Conservation (phyloP, 2,888 invertebrate genomes). For the Gerosis bhagava region DNA sequence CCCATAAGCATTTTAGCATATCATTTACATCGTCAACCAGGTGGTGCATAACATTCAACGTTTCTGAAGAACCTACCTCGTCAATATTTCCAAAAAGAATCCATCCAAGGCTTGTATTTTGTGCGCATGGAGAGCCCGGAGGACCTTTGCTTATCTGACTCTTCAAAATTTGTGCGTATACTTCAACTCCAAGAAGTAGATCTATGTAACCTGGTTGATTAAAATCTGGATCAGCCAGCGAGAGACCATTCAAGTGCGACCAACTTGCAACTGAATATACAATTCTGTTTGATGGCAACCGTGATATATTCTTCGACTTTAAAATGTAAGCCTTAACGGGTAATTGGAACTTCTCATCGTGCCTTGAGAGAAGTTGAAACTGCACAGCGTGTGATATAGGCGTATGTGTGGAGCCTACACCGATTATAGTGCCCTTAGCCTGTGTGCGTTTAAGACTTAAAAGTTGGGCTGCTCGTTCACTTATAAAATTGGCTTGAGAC, state of each 20-base stretch:
- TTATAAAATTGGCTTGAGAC: conserved; percentile 30
- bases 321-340: conserved; percentile 28
- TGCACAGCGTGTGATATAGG: conserved; percentile 24
- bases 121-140: conserved; percentile 32
- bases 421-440: conserved; percentile 17
- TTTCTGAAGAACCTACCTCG: background rate
- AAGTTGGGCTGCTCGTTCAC: conserved; percentile 28
- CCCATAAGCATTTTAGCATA: conserved; percentile 9
- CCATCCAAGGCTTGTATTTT: conserved; percentile 34
- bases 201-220: conserved; percentile 31
- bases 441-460: conserved; percentile 20
- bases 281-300: conserved; percentile 26
- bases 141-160: conserved; percentile 31
- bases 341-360: conserved; percentile 4
- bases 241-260: conserved; percentile 19
- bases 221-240: conserved; percentile 9
- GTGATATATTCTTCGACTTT: conserved; percentile 29
- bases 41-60: conserved; percentile 11
- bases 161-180: conserved; percentile 31
- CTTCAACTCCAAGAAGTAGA: conserved; percentile 33
- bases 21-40: conserved; percentile 6
- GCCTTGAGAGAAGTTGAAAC: conserved; percentile 22
- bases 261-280: conserved; percentile 18
- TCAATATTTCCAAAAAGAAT: conserved; percentile 29
- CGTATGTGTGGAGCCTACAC: conserved; percentile 17